Evolutionary conservation across 2,113 vertebrate species (phyloP), one percentile per base, ranked within the genome.

Genomic region (Mus pahari): DNA sequence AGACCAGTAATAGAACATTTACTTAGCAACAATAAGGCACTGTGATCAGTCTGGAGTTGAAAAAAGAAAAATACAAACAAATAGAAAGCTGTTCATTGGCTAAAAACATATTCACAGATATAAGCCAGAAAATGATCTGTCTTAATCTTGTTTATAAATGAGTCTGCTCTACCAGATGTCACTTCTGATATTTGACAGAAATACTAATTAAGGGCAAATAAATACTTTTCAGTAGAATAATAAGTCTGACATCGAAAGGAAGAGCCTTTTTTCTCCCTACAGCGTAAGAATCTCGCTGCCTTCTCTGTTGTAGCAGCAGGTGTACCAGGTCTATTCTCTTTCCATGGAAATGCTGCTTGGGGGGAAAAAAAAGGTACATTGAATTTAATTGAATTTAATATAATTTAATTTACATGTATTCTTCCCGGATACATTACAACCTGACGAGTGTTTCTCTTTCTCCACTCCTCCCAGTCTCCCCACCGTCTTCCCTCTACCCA

Each of bases 281-380:
- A 17, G 1, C 86, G 50, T 33, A 60, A 8, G 16, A 0, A 77
- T 74, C 1, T 28, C 86, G 64, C 66, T 89, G 20, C 55, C 92
- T 73, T 97, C 96, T 60, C 64, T 50, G 73, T 96, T 95, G 78
- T 64, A 58, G 3, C 83, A 81, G 53, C 89, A 96, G 24, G 89
- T 94, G 95, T 83, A 94, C 86, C 86, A 95, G 20, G 86, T 94
- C 96, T 86, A 94, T 48, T 48, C 58, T 75, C 64, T 88, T 96
- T 96, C 66, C 94, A 36, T 83, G 92, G 53, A 93, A 81, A 95
- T 77, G 33, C 22, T 89, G 77, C 92, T 96, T 97, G 88, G 89
- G 96, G 96, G 73, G 62, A 16, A 78, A 1, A 78, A 1, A 62
- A 91, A 66, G 9, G 8, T 36, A 24, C 2, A 68, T 45, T 6